Base-by-base conservation (phyloP, 1,140 invertebrate species). In the Halotydeus destructor region DNA sequence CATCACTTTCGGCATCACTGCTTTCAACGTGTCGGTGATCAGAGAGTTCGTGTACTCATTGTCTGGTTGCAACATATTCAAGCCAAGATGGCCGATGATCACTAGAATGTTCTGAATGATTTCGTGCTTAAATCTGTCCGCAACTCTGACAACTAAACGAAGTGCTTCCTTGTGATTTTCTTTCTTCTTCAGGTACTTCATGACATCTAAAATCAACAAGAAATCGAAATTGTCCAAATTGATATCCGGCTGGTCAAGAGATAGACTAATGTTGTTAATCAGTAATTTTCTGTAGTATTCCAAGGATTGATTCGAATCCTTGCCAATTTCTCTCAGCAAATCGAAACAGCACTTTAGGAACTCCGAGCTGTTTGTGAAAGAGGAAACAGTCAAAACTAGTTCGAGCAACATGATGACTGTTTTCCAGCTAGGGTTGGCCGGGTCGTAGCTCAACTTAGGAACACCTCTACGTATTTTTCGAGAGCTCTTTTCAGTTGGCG, bases 11-110 rank as follows among this genome's bases (percentile, higher is more conserved):
- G 86, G 86, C 41, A 94, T 73, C 18, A 94, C 71, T 0, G 76
- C 83, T 51, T 88, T 78, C 22, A 93, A 74, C 12, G 86, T 85
- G 59, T 81, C 80, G 1, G 71, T 70, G 35, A 93, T 88, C 5
- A 93, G 78, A 59, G 89, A 79, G 54, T 89, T 83, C 51, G 82
- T 91, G 56, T 91, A 91, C 0, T 76, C 73, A 56, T 93, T 84
- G 56, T 96, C 86, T 49, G 86, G 83, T 14, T 84, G 65, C 0
- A 91, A 58, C 18, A 93, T 74, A 1, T 79, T 83, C 3, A 76
- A 78, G 9, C 86, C 86, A 69, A 96, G 85, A 52, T 91, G 94
- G 0, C 85, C 91, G 55, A 94, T 94, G 47, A 96, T 81, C 22
- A 81, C 75, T 72, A 93, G 88, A 1, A 89, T 76, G 52, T 86